Conservation (phyloP, 1,140 invertebrate species). For the Drosophila melanogaster region DNA sequence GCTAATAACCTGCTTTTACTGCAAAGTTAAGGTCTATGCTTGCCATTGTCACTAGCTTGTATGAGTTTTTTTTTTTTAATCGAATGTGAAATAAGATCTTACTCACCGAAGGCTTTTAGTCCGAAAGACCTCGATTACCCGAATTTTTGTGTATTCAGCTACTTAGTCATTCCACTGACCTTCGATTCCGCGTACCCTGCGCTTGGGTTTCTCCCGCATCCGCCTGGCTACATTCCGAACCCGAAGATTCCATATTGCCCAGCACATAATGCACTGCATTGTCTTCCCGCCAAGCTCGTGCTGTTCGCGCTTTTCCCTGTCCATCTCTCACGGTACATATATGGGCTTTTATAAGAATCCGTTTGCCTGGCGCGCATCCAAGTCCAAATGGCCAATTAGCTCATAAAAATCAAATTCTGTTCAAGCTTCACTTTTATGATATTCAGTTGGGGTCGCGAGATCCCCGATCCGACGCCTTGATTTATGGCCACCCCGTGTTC, state of each 20-base stretch:
- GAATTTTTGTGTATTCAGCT: conserved; percentile 1
- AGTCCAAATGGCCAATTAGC: conserved; percentile 65
- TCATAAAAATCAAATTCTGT: conserved; percentile 82
- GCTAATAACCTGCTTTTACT: no score
- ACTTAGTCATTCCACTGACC: conserved; percentile 48
- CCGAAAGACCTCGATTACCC: not conserved
- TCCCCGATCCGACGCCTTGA: conserved; percentile 57
- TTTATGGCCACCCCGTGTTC: conserved; percentile 54
- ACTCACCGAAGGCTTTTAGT: not conserved
- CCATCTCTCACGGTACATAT: not conserved
- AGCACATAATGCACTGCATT: conserved; percentile 53
- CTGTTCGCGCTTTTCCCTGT: conserved; percentile 61
- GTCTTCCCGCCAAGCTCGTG: conserved; percentile 63
- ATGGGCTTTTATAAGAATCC: conserved; percentile 31
- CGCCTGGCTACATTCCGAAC: conserved; percentile 27
- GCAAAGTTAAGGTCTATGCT: no score
- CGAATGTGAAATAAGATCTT: not conserved
- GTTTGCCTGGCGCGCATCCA: conserved; percentile 46
- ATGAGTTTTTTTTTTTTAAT: not conserved
- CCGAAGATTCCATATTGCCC: conserved; percentile 23
- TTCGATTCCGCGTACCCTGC: conserved; percentile 11
- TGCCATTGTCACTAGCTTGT: no score
- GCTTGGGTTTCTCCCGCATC: conserved; percentile 62
- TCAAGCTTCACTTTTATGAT: conserved; percentile 63
- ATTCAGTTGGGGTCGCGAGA: conserved; percentile 43